Evolutionary conservation across 2,113 vertebrate genomes (phyloP).

Genomic region (Hassar affinis): DNA sequence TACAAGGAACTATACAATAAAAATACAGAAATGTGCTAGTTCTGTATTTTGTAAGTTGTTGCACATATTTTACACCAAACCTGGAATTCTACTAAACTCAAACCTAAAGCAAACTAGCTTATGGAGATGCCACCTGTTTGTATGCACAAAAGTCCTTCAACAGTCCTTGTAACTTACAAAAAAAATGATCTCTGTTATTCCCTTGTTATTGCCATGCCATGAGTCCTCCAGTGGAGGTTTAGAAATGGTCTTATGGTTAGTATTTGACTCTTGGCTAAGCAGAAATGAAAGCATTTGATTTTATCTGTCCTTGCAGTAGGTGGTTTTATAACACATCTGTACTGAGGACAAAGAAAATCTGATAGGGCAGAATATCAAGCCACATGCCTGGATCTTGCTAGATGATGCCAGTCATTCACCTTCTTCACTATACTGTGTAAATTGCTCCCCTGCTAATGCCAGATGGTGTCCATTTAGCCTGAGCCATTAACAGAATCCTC

Average conservation of each 20-base stretch:
- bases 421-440: constrained; percentile 46
- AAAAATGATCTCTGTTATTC: neutral
- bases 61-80: constrained; percentile 15
- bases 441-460: constrained; percentile 54
- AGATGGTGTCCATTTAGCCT: constrained; percentile 61
- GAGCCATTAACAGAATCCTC: constrained; percentile 46
- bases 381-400: constrained; percentile 1
- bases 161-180: neutral
- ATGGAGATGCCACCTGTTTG: neutral
- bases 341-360: neutral
- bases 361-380: neutral
- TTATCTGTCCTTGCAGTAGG: neutral
- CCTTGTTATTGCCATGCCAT: neutral
- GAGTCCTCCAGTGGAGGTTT: neutral
- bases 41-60: constrained; percentile 36
- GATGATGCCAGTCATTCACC: constrained; percentile 33
- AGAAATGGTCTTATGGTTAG: neutral
- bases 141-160: neutral
- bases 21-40: too few species aligned
- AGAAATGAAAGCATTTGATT: neutral
- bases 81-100: neutral
- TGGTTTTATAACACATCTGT: neutral
- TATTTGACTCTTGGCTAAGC: neutral
- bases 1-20: neutral
- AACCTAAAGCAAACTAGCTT: neutral